Base-by-base conservation (phyloP, 1,140 invertebrate genomes). In the Atta texana region DNA sequence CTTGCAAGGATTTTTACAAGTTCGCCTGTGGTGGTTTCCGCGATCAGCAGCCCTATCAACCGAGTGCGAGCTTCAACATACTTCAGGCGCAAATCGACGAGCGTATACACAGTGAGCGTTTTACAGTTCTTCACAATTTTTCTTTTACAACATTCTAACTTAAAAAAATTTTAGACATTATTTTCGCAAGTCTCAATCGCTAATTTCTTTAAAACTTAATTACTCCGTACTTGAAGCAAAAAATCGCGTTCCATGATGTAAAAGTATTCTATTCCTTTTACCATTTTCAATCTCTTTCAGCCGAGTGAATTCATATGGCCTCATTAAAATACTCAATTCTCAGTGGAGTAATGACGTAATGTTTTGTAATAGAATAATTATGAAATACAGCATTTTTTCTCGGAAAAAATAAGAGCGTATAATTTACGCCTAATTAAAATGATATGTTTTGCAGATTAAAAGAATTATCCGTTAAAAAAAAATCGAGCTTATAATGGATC, bases 1-100 rank as follows among this genome's bases (percentile, higher is more conserved):
- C 96, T 7, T 97, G 97, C 93, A 94, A 96, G 44, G 97, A 97
- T 94, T 97, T 97, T 93, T 97, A 97, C 93, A 95, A 96, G 92
- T 97, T 96, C 90, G 96, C 97, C 21, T 97, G 97, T 91, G 97
- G 97, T 10, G 92, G 94, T n/a, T 96, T 95, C 92, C 91, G 93
- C 89, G 89, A 93, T 90, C 89, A 90, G 85, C 92, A 89, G 82
- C 93, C 86, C 85, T 94, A 88, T 92, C 92, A 91, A 69, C 92
- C 91, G 10, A 92, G 91, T 77, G 93, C 92, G 24, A 95, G 94
- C 87, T 95, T 95, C 85, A 85, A 91, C 21, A 93, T 94, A 24
- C 91, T 96, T 7, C 95, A 95, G 87, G 89, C 91, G 64, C 94
- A 93, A 63, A 93, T 95, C 78, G 93, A 95, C 86, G 89, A 91